phyloP scores from a whole-genome alignment of 2,797 vertebrate genomes.

The Sebastolobus alascanus region DNA sequence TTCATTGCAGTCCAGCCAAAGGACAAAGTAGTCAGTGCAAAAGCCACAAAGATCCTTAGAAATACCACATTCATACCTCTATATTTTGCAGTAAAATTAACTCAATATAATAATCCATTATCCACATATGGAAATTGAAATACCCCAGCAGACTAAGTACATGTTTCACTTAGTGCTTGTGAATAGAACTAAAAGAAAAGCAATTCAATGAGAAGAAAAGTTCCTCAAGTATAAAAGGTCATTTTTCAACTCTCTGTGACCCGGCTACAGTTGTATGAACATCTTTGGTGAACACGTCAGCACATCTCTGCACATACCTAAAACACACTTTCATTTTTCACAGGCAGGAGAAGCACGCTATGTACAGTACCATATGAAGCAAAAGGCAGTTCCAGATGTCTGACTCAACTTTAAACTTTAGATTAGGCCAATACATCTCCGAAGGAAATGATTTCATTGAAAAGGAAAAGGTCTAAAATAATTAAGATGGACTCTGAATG shows the following conservation, averaged over 20 bases:
- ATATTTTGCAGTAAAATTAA: not conserved
- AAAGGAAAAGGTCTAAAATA: conserved; percentile 9
- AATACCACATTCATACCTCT: not conserved
- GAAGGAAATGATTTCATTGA: not conserved
- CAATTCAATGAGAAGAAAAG: not conserved
- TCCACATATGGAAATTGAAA: not conserved
- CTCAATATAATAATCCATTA: not conserved
- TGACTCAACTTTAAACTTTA: conserved; percentile 29
- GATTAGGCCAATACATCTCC: conserved; percentile 23
- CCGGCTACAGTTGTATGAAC: not conserved
- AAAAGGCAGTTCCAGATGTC: conserved; percentile 60
- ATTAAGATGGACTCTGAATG: conserved; percentile 8
- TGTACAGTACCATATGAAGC: conserved; percentile 28
- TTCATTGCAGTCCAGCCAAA: fast-evolving
- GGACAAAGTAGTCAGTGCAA: too few relatives aligned
- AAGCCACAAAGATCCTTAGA: not conserved
- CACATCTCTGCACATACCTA: conserved; percentile 22
- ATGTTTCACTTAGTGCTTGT: not conserved
- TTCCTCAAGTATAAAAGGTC: not conserved
- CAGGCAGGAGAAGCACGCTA: conserved; percentile 34
- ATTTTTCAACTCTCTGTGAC: conserved; percentile 13
- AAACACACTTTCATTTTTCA: conserved; percentile 33
- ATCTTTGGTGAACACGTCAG: conserved; percentile 25
- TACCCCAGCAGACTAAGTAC: not conserved
- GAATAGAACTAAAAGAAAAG: not conserved